phyloP scores from a whole-genome alignment of 1,140 invertebrate genomes.

The Trichonephila inaurata region DNA sequence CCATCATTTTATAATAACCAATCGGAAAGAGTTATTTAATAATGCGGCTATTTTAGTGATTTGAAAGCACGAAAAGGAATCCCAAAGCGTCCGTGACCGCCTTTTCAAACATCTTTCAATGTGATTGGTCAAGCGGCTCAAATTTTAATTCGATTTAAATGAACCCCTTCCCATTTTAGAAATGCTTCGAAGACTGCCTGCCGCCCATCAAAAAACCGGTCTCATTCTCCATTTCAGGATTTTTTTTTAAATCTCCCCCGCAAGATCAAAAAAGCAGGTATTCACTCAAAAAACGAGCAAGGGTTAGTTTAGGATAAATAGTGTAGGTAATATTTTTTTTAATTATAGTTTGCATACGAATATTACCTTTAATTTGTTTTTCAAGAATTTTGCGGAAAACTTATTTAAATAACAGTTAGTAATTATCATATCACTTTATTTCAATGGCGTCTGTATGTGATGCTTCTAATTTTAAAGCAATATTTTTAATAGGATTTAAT shows the following conservation, averaged over 20 bases:
- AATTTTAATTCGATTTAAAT: conserved; percentile 8
- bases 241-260: neutral
- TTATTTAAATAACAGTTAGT: no score
- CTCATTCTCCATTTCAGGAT: neutral
- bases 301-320: no score
- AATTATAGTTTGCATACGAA: no score
- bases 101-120: neutral
- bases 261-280: neutral
- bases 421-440: no score
- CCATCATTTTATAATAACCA: neutral
- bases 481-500: no score
- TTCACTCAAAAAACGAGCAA: no score
- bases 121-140: neutral
- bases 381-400: no score
- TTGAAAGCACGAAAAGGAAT: neutral
- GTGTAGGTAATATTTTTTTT: no score
- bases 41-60: neutral
- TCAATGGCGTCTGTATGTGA: no score
- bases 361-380: no score
- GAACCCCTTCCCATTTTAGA: neutral
- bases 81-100: no score
- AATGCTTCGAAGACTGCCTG: neutral
- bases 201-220: neutral
- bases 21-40: neutral
- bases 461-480: no score